Base-by-base conservation (phyloP, 2,888 invertebrate species). In the Pachliopta kotzebuea region DNA sequence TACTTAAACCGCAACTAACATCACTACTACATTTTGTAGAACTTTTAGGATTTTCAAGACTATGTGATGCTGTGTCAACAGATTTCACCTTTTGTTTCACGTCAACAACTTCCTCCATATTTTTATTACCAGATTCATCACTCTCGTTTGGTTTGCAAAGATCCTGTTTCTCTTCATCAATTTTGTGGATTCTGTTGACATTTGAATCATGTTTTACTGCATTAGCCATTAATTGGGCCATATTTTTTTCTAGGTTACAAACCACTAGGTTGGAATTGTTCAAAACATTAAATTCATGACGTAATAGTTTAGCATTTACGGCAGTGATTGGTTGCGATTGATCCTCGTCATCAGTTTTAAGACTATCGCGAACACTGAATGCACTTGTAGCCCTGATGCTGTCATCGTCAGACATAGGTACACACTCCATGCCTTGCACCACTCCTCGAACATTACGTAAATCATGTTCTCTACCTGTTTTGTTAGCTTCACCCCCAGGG, bases 261-360 rank as follows among this genome's bases (percentile, higher is more conserved):
- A 92, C 87, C 42, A 92, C 89, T 0, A 92, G 79, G 69, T 92
- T 92, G 0, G 91, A 90, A 69, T 92, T 88, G 67, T 90, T 90
- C 80, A 92, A 84, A 11, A 92, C 84, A 68, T 89, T 88, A 68
- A 88, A 92, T 71, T 92, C 92, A 62, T 92, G 90, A 23, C 88
- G 74, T 2, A 92, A 79, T 49, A 92, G 73, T 73, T 88, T 90
- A 0, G 91, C 92, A 64, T 92, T 88, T 0, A 84, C 88, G 14
- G 86, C 86, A 1, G 90, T 89, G 56, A 92, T 90, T 6, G 89
- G 89, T 66, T 88, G 88, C 3, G 87, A 75, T 65, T 88, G 88
- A 66, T 92, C 92, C 72, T 92, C 92, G 50, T 92, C 92, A 42
- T 92, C 92, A 23, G 92, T 92, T 72, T 90, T 90, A 1, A 92